These are phyloP conservation scores for Hirtodrosophila alboralis DNA, from an alignment of 2,888 invertebrate species.

Conservation along the genomic window DNA sequence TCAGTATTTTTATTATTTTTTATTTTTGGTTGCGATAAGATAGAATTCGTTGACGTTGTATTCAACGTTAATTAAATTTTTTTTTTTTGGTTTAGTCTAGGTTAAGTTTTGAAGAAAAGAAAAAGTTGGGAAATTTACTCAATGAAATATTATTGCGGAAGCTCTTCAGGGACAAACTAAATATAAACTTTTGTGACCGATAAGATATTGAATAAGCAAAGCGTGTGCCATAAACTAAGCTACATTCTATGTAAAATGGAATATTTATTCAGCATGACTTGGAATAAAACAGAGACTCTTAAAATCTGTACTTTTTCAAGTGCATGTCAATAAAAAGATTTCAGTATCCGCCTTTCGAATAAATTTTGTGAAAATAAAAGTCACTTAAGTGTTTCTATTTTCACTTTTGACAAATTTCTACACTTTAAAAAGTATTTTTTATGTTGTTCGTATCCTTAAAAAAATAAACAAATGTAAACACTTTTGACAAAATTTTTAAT, in stretches of 20 bases:
- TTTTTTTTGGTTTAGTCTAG: background rate
- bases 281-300: conserved; percentile 9
- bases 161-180: conserved; percentile 25
- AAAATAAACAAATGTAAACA: no score
- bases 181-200: conserved; percentile 31
- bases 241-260: background rate
- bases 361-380: no score
- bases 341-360: no score
- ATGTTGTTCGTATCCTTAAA: no score
- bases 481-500: no score
- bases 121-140: conserved; percentile 39
- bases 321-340: no score
- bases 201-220: conserved; percentile 49
- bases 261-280: background rate
- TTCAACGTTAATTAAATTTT: conserved; percentile 13
- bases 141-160: conserved; percentile 48
- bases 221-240: conserved; percentile 14
- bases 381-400: no score
- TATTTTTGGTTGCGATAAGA: conserved; percentile 33
- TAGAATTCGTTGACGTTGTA: conserved; percentile 5
- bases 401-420: no score
- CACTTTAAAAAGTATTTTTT: no score
- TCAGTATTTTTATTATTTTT: background rate
- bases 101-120: conserved; percentile 7
- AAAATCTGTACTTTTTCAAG: no score